Evolutionary conservation across 2,888 invertebrate genomes (phyloP).

Genomic region (Camptogramma bilineatum): DNA sequence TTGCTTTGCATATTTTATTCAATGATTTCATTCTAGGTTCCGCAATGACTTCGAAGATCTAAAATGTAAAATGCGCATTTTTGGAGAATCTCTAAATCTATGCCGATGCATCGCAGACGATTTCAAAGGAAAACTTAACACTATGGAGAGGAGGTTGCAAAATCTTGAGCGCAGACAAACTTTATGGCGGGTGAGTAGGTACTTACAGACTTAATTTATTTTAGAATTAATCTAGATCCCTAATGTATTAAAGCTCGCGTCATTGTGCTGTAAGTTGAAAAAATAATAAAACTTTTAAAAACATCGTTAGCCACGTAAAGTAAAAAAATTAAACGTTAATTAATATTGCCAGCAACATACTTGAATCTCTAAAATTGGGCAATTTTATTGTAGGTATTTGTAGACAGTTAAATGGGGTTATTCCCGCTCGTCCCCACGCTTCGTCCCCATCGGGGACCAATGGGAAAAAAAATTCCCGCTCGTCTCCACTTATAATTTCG

Average conservation of each 20-base stretch:
- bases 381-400: neutral
- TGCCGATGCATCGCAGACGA: slow-evolving; percentile 66
- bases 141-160: slow-evolving; percentile 62
- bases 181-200: slow-evolving; percentile 41
- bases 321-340: neutral
- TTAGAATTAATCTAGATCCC: too few species aligned
- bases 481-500: too few species aligned
- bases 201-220: neutral
- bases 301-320: neutral
- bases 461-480: too few species aligned
- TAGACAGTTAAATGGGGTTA: neutral
- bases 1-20: too few species aligned
- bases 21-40: slow-evolving; percentile 53
- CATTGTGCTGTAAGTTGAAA: too few species aligned
- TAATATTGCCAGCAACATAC: neutral
- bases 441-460: too few species aligned
- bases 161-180: slow-evolving; percentile 55
- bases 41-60: slow-evolving; percentile 67
- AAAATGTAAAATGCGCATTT: slow-evolving; percentile 69
- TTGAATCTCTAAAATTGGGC: neutral
- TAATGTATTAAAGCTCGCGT: too few species aligned
- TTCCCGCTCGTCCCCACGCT: too few species aligned
- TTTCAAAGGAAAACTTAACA: slow-evolving; percentile 52
- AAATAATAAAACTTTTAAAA: neutral
- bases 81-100: slow-evolving; percentile 66